Evolutionary conservation across 2,797 vertebrate genomes (phyloP), one percentile per base, ranked within the genome.

Genomic region (Pelochelys cantorii): DNA sequence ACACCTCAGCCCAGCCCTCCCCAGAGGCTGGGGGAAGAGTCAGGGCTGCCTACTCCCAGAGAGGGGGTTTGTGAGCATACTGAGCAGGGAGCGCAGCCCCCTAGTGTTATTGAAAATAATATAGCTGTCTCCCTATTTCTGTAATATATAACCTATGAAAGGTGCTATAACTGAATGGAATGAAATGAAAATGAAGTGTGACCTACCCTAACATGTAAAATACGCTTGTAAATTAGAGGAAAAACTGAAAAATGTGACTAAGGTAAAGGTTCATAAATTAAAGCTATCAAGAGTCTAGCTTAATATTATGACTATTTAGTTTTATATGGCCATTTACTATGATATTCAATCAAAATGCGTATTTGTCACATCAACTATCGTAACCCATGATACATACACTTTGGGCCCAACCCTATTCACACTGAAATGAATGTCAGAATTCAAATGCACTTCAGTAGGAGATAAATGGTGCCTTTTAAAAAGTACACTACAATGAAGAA

Each of bases 371-470:
- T 74, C 20, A 77, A 48, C 14, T 11, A 12, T 11, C 4, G 12
- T 1, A 6, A 88, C 84, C 34, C 74, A 23, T 0, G 0, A 17
- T 53, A 74, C 0, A 0, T 14, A 17, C 1, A n/a, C 37, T 81
- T 52, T 27, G 77, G 79, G 79, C 34, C 85, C 29, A 29, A n/a
- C 29, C n/a, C 88, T 81, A 48, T 71, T 56, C 71, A 56, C 14
- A 15, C 0, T 2, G 65, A 78, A 79, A 23, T 1, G 0, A 89
- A 79, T 0, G 56, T 74, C 0, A 0, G 62, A 81, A 85, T 68
- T 74, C 60, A 62, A 0, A 0, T 0, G 0, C 14, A 9, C 53
- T 88, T 80, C 79, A 27, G 0, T 0, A 23, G 42, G 15, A 23
- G 53, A 22, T 23, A 88, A 90, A 90, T 29, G 0, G 1, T 94